These are phyloP conservation scores for Melanchra persicariae DNA, from an alignment of 2,888 invertebrate genomes.

Conservation along the genomic window DNA sequence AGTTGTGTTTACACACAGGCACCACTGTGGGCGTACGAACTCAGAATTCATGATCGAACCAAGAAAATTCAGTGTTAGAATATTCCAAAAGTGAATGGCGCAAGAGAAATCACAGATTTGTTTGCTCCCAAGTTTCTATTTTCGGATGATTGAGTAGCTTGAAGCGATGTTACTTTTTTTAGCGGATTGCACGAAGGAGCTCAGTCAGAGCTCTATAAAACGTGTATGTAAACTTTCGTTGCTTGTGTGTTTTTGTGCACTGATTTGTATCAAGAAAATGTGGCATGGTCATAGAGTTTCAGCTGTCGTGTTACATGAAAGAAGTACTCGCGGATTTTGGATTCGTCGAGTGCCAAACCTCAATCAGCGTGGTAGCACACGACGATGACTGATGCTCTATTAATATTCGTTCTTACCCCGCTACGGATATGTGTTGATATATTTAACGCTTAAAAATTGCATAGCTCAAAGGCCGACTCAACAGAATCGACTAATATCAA, in stretches of 20 bases:
- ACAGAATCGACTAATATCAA: slow-evolving; percentile 6
- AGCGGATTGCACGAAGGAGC: slow-evolving; percentile 60
- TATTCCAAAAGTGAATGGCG: slow-evolving; percentile 69
- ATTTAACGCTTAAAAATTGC: slow-evolving; percentile 19
- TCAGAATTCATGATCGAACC: slow-evolving; percentile 63
- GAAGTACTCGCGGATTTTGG: slow-evolving; percentile 40
- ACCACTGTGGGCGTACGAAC: slow-evolving; percentile 62
- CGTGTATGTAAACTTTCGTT: slow-evolving; percentile 57
- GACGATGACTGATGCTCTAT: slow-evolving; percentile 54
- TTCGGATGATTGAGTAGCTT: slow-evolving; percentile 72
- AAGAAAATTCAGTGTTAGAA: slow-evolving; percentile 63
- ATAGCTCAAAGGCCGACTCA: slow-evolving; percentile 3
- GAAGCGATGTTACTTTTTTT: slow-evolving; percentile 66
- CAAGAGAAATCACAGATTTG: slow-evolving; percentile 69
- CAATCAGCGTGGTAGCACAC: slow-evolving; percentile 49
- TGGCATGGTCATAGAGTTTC: slow-evolving; percentile 22
- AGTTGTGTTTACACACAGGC: slow-evolving; percentile 66
- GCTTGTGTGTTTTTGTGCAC: slow-evolving; percentile 32
- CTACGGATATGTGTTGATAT: slow-evolving; percentile 53
- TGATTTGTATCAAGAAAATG: slow-evolving; percentile 31
- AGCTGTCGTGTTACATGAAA: slow-evolving; percentile 36
- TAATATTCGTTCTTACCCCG: slow-evolving; percentile 40
- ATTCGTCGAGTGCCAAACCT: slow-evolving; percentile 58
- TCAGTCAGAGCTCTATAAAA: slow-evolving; percentile 55
- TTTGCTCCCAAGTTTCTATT: slow-evolving; percentile 73